Conservation (phyloP, 2,113 vertebrate genomes). For the Atrichornis clamosus region DNA sequence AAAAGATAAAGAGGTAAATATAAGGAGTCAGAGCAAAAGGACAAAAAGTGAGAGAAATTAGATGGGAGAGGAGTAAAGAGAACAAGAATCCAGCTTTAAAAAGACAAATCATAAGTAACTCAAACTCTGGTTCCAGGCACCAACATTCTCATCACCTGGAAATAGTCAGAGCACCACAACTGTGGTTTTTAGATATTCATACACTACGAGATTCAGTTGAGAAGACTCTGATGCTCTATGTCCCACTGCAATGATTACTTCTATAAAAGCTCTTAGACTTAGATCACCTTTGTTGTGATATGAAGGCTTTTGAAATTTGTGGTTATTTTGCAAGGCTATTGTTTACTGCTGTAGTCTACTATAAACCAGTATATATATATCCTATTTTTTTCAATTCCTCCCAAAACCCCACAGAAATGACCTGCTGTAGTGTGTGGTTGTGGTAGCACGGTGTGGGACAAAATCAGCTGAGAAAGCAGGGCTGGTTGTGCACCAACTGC, state of each 20-base stretch:
- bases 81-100: neutral
- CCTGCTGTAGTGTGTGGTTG: neutral
- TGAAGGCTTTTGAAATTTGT: neutral
- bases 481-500: slow-evolving; percentile 30
- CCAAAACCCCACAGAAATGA: neutral
- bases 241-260: fast-evolving
- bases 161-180: neutral
- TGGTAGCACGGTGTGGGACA: neutral
- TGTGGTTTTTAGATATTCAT: neutral
- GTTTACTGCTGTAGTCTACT: neutral
- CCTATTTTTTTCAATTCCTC: neutral
- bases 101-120: neutral
- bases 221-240: neutral
- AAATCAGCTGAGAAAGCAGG: slow-evolving; percentile 67
- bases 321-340: neutral
- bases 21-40: neutral
- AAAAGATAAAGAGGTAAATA: neutral
- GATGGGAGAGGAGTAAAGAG: neutral
- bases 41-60: neutral
- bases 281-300: neutral
- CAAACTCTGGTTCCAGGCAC: neutral
- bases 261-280: neutral
- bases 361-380: neutral
- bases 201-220: neutral
- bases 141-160: neutral